phyloP scores from a whole-genome alignment of 1,140 invertebrate genomes.

The Triops cancriformis region DNA sequence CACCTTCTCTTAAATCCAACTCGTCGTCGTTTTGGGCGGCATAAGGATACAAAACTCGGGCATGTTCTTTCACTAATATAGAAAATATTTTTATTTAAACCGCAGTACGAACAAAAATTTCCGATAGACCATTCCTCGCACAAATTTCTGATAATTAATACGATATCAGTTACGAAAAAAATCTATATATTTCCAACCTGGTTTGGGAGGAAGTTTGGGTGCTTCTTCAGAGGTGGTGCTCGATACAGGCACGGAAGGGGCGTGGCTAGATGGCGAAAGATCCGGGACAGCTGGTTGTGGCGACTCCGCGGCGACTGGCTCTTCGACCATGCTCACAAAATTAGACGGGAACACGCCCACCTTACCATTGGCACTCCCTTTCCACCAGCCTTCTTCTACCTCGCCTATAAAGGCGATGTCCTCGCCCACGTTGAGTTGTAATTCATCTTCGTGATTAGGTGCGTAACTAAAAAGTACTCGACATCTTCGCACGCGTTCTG shows the following conservation, averaged over 20 bases:
- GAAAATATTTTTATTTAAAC: conserved; percentile 15
- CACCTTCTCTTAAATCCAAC: conserved; percentile 75
- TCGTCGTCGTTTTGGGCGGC: conserved; percentile 88
- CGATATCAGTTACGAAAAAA: background rate
- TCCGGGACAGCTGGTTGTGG: background rate
- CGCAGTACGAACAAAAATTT: no score
- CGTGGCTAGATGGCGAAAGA: conserved; percentile 16
- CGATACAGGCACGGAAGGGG: conserved; percentile 19
- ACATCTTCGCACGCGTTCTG: conserved; percentile 48
- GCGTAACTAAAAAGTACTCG: conserved; percentile 83
- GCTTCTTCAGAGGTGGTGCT: conserved; percentile 32
- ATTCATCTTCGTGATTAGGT: conserved; percentile 84
- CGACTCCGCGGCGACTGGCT: background rate
- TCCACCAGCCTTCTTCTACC: conserved; percentile 86
- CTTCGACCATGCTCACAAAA: conserved; percentile 67
- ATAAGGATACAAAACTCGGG: conserved; percentile 81
- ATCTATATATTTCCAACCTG: conserved; percentile 34
- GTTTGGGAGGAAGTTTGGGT: conserved; percentile 44
- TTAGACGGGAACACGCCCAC: conserved; percentile 87
- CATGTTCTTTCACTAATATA: conserved; percentile 55
- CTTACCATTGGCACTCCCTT: conserved; percentile 60
- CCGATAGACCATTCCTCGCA: no score
- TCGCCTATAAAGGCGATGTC: conserved; percentile 78
- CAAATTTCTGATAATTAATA: background rate
- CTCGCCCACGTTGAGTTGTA: conserved; percentile 75